Percentiles rank a stretch among this genome's conserved stretches.
Evolutionary conservation across 1,140 invertebrate species (phyloP).

Genomic region (Cyclargus thomasi): DNA sequence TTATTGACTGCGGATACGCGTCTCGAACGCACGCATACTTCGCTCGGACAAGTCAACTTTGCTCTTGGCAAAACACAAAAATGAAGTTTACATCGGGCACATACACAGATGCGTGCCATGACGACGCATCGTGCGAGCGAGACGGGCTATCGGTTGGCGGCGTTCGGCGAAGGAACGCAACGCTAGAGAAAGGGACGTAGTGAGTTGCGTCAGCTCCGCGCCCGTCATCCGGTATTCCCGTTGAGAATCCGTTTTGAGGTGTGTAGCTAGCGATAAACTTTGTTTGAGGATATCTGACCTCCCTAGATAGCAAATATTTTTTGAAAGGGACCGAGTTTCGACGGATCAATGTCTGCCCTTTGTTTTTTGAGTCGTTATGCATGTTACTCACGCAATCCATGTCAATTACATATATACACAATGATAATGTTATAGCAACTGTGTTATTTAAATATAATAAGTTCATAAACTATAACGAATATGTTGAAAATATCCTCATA

Average conservation of each 20-base stretch:
- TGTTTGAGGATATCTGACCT: conserved; percentile 41
- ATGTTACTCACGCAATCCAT: neutral
- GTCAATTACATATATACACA: too few relatives aligned
- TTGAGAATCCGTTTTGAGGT: conserved; percentile 41
- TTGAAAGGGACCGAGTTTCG: conserved; percentile 1
- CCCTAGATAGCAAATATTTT: conserved; percentile 36
- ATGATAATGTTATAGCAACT: too few relatives aligned
- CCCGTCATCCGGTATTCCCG: conserved; percentile 56
- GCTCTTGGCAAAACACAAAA: conserved; percentile 57
- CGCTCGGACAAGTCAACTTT: conserved; percentile 38
- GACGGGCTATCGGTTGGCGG: conserved; percentile 34
- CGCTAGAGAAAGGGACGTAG: conserved; percentile 34
- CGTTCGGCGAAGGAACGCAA: conserved; percentile 19
- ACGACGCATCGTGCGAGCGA: conserved; percentile 35
- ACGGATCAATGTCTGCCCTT: neutral
- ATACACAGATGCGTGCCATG: conserved; percentile 32
- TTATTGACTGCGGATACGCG: conserved; percentile 21
- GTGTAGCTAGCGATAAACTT: conserved; percentile 33
- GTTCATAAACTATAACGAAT: too few relatives aligned
- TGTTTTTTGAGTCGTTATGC: neutral
- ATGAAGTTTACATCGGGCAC: conserved; percentile 35
- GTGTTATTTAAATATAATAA: too few relatives aligned
- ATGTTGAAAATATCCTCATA: too few relatives aligned
- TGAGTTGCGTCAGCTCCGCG: conserved; percentile 29
- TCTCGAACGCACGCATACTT: conserved; percentile 35